These are phyloP conservation scores for Calyptomena viridis DNA, from an alignment of 2,113 vertebrate genomes.

Conservation along the genomic window DNA sequence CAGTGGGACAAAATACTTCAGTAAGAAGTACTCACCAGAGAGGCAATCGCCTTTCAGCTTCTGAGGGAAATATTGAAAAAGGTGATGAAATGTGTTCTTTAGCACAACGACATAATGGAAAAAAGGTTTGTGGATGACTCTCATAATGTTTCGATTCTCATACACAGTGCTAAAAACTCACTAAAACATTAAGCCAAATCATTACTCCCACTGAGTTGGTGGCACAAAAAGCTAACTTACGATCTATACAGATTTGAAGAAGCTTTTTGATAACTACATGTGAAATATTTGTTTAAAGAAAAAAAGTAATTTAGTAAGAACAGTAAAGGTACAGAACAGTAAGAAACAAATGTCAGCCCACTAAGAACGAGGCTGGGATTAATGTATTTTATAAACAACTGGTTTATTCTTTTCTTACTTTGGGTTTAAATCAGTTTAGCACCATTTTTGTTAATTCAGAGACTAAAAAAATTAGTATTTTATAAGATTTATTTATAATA, in stretches of 20 bases:
- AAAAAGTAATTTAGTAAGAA: neutral
- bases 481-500: conserved; percentile 65
- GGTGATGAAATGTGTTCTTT: neutral
- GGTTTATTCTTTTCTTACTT: neutral
- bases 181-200: neutral
- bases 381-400: neutral
- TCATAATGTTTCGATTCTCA: neutral
- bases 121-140: neutral
- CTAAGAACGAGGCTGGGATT: neutral
- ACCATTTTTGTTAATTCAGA: conserved; percentile 6
- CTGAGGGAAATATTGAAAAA: neutral
- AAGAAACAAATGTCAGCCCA: neutral
- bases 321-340: neutral
- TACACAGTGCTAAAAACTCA: neutral
- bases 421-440: conserved; percentile 32
- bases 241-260: neutral
- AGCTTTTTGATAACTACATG: neutral
- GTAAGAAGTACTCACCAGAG: neutral
- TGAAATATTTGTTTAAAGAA: neutral
- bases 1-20: neutral
- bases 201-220: neutral
- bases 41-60: neutral
- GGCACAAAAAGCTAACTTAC: neutral
- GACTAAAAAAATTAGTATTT: conserved; percentile 42
- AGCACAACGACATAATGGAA: neutral